A percentile compares a stretch with the other conserved stretches of the same genome.
Conservation (phyloP, 2,888 invertebrate genomes). For the Pachymerium ferrugineum region DNA sequence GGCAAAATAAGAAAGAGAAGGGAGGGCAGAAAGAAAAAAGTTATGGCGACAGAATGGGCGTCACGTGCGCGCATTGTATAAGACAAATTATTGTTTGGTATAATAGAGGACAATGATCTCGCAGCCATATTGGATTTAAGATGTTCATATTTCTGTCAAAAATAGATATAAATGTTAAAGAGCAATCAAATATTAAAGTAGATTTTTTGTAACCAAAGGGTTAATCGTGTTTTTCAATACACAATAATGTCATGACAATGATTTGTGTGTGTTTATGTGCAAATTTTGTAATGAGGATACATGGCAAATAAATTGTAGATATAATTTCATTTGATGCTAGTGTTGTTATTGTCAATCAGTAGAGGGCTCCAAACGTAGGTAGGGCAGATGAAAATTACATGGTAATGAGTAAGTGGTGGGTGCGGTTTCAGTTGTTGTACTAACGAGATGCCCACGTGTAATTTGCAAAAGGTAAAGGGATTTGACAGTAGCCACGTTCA, state of each 20-base stretch:
- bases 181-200: neutral
- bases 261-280: conserved; percentile 4
- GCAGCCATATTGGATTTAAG: neutral
- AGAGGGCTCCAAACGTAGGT: neutral
- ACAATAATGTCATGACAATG: neutral
- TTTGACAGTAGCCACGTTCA: conserved; percentile 18
- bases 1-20: neutral
- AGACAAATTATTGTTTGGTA: neutral
- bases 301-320: neutral
- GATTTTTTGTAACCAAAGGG: too few species aligned
- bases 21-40: neutral
- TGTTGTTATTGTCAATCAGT: conserved; percentile 10
- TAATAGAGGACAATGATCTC: neutral
- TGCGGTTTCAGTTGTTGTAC: conserved; percentile 7
- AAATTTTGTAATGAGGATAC: conserved; percentile 14
- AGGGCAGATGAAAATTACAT: conserved; percentile 18
- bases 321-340: neutral
- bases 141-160: neutral
- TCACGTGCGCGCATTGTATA: conserved; percentile 5
- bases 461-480: conserved; percentile 18
- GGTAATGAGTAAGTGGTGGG: conserved; percentile 21
- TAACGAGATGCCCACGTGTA: conserved; percentile 15
- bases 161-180: neutral
- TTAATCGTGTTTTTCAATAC: conserved; percentile 13
- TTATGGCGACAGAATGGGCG: conserved; percentile 4